Base-by-base conservation (phyloP, 2,113 vertebrate genomes). In the Bungarus multicinctus region DNA sequence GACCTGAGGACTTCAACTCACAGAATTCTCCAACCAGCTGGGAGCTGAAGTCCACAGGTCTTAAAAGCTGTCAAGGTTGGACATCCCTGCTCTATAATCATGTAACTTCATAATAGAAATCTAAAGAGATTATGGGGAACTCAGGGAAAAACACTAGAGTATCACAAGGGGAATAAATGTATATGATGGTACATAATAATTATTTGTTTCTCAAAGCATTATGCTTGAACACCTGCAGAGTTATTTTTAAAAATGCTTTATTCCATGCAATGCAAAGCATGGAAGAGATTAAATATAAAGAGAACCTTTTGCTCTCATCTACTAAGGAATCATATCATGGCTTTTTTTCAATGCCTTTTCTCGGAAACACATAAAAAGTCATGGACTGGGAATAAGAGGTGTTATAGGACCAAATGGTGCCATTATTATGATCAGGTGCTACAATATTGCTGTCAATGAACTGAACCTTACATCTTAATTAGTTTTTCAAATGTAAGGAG, bases 281-380 rank as follows among this genome's bases (percentile, higher is more conserved):
- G 93, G 96, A 96, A 96, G 87, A 88, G 92, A 96, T 96, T 94
- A 95, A 96, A 88, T 93, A 92, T 91, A 88, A 96, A 92, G 53
- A 91, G 91, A 95, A 95, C 39, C 0, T 88, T 96, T 97, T 97
- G 94, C 96, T 97, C 95, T 96, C 93, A 88, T 94, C 94, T 89
- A 92, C 88, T 90, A 94, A 97, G 97, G 95, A 96, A 95, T 95
- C 94, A 89, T 95, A 96, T 96, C 95, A 96, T 96, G 95, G 95
- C 94, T 95, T 95, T 96, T 96, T 96, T 96, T 96, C 93, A 96
- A 91, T 0, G 27, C 90, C 91, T 94, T 96, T 96, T 97, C 94
- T 96, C 3, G 93, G 92, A 92, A 95, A 95, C 90, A 94, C 87
- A 95, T 92, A 95, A 94, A 60, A 97, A 97, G 96, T 96, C 96